These are phyloP conservation scores for Cygnus olor DNA, from an alignment of 2,797 vertebrate species.

Conservation along the genomic window DNA sequence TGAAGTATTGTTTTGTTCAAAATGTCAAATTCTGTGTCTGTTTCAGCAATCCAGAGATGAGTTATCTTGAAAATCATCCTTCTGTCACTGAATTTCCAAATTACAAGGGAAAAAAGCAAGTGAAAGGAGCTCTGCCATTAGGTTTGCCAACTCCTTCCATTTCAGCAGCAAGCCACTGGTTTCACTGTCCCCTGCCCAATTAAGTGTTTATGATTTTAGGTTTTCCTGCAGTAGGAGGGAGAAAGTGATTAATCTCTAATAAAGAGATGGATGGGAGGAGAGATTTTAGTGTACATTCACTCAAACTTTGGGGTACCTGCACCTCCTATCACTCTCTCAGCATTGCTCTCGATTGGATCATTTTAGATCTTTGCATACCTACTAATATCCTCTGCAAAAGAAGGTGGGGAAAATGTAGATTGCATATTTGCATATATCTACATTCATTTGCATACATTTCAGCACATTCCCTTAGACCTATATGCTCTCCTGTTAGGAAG, in stretches of 20 bases:
- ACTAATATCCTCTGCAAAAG: constrained; percentile 38
- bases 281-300: not conserved
- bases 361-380: constrained; percentile 57
- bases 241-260: constrained; percentile 8
- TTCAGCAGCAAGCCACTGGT: constrained; percentile 34
- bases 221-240: constrained; percentile 27
- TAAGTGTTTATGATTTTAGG: constrained; percentile 15
- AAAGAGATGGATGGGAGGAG: not conserved
- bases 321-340: not conserved
- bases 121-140: constrained; percentile 25
- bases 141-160: constrained; percentile 45
- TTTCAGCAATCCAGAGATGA: constrained; percentile 61
- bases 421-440: constrained; percentile 51
- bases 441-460: constrained; percentile 21
- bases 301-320: not conserved
- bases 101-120: not conserved
- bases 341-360: constrained; percentile 42
- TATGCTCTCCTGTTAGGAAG: not conserved
- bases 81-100: constrained; percentile 71
- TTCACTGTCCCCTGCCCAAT: constrained; percentile 28
- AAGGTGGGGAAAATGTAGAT: constrained; percentile 1
- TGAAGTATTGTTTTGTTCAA: constrained; percentile 64
- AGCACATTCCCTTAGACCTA: not conserved
- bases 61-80: constrained; percentile 69
- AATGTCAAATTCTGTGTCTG: constrained; percentile 64